phyloP scores from a whole-genome alignment of 2,113 vertebrate genomes.

The Saccopteryx bilineata region DNA sequence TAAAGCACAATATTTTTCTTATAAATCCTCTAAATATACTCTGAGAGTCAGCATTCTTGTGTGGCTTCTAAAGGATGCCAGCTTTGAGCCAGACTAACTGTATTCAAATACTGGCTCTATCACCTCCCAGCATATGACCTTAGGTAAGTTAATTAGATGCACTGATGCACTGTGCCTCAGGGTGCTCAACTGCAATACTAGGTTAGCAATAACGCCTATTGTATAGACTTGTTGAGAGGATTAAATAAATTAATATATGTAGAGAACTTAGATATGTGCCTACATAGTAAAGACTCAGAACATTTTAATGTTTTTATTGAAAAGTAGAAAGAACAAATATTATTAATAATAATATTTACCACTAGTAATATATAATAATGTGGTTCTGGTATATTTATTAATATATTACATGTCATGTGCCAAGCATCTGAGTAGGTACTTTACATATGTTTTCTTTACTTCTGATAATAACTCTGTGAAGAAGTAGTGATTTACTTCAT shows the following conservation, averaged over 20 bases:
- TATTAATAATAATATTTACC: background rate
- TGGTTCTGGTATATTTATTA: constrained; percentile 21
- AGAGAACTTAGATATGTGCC: background rate
- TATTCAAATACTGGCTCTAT: background rate
- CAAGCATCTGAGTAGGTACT: constrained; percentile 5
- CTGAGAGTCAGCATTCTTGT: background rate
- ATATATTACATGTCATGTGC: background rate
- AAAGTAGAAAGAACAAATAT: constrained; percentile 45
- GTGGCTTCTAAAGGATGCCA: background rate
- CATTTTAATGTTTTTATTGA: constrained; percentile 54
- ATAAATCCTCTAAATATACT: background rate
- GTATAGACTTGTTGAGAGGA: background rate
- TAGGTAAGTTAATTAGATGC: background rate
- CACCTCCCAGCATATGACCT: background rate
- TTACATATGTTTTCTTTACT: constrained; percentile 36
- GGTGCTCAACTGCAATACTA: background rate
- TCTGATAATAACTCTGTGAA: background rate
- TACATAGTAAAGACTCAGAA: background rate
- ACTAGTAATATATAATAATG: background rate
- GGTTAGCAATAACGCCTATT: background rate
- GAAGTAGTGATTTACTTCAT: background rate
- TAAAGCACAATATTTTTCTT: constrained; percentile 42
- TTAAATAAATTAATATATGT: constrained; percentile 2
- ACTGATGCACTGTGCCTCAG: background rate
- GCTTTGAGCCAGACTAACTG: background rate